Percentiles rank a stretch among this genome's conserved stretches.
Evolutionary conservation across 1,140 invertebrate genomes (phyloP).

Genomic region (Nomia melanderi): DNA sequence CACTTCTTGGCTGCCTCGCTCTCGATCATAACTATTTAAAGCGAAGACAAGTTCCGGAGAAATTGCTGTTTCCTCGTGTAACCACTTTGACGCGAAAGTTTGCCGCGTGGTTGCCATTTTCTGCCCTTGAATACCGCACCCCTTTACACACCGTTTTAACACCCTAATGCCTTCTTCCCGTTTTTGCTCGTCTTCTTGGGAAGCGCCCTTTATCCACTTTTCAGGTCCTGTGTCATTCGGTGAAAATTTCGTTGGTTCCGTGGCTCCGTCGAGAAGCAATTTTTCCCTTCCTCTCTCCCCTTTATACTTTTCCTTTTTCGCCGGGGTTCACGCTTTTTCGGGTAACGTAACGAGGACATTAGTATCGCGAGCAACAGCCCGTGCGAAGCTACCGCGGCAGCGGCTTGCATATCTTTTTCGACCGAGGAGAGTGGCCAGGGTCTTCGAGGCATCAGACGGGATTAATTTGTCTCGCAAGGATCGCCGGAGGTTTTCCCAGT

Average conservation of each 20-base stretch:
- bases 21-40: slow-evolving; percentile 42
- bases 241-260: too few species aligned
- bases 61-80: slow-evolving; percentile 24
- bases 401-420: slow-evolving; percentile 32
- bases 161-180: background rate
- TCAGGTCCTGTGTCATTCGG: background rate
- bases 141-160: background rate
- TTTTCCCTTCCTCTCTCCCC: too few species aligned
- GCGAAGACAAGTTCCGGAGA: slow-evolving; percentile 23
- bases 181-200: too few species aligned
- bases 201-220: background rate
- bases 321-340: slow-evolving; percentile 40
- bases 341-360: slow-evolving; percentile 59
- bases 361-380: slow-evolving; percentile 60
- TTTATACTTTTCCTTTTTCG: background rate
- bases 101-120: background rate
- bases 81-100: slow-evolving; percentile 8
- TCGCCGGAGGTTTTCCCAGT: too few species aligned
- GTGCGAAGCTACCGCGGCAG: slow-evolving; percentile 25
- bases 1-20: background rate
- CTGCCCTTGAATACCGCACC: background rate
- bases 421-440: slow-evolving; percentile 8
- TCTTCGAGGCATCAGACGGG: slow-evolving; percentile 26
- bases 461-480: slow-evolving; percentile 53
- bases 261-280: too few species aligned